Evolutionary conservation across 2,888 invertebrate genomes (phyloP).

Genomic region (Sepiola atlantica): DNA sequence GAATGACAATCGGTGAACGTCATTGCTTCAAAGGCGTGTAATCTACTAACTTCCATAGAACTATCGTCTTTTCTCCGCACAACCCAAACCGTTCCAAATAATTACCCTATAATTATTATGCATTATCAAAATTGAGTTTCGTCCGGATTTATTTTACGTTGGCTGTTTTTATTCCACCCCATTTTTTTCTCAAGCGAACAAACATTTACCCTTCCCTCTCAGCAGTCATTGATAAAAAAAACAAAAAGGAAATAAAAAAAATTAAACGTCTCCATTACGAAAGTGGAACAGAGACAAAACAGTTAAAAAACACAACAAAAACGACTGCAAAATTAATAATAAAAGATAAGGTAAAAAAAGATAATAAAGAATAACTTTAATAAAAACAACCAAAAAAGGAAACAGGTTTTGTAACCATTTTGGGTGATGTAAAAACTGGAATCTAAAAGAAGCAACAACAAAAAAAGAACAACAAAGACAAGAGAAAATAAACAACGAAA

Average conservation of each 20-base stretch:
- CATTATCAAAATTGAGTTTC: slow-evolving; percentile 32
- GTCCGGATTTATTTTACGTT: not conserved
- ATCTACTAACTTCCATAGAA: not conserved
- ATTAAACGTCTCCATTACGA: not conserved
- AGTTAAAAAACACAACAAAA: not conserved
- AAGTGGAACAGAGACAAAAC: not conserved
- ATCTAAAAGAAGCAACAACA: not conserved
- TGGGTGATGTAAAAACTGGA: not conserved
- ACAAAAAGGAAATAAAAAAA: not conserved
- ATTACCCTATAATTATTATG: not conserved
- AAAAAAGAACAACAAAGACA: not conserved
- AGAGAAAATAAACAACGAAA: not conserved
- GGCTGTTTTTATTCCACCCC: not conserved
- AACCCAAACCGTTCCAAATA: not conserved
- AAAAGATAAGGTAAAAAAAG: not conserved
- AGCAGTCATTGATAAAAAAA: not conserved
- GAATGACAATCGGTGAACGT: not conserved
- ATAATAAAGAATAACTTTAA: not conserved
- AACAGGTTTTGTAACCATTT: not conserved
- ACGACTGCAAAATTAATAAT: not conserved
- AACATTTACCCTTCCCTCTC: not conserved
- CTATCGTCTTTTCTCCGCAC: not conserved
- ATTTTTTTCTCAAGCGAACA: not conserved
- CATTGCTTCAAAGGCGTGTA: not conserved
- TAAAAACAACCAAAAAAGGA: not conserved